A percentile compares a stretch with the other conserved stretches of the same genome.
phyloP scores from a whole-genome alignment of 2,113 vertebrate genomes.

The Cebus imitator region DNA sequence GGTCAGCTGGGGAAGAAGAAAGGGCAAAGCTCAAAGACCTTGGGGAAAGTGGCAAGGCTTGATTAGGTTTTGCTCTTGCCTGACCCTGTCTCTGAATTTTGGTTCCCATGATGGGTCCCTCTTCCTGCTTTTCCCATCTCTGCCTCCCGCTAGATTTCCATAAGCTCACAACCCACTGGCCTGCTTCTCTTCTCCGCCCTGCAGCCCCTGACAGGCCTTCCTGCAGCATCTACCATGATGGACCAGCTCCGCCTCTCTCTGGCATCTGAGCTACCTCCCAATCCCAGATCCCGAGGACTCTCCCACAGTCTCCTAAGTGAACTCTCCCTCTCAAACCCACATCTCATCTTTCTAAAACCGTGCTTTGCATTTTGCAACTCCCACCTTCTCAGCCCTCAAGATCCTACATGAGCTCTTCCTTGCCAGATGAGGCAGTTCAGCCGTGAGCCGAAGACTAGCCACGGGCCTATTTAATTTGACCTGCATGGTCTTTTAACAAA shows the following conservation, averaged over 20 bases:
- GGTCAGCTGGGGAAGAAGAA: neutral
- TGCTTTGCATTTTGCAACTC: neutral
- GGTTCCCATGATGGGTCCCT: neutral
- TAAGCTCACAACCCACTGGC: neutral
- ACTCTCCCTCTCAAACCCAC: neutral
- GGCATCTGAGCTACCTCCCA: neutral
- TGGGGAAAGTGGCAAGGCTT: neutral
- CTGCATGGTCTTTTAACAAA: neutral
- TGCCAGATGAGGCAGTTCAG: neutral
- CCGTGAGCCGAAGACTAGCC: neutral
- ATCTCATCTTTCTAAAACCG: neutral
- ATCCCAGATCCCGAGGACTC: neutral
- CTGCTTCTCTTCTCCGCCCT: neutral
- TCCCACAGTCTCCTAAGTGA: neutral
- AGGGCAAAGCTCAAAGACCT: neutral
- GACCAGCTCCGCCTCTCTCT: neutral
- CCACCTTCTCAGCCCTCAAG: neutral
- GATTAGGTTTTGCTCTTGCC: neutral
- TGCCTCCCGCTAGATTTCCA: neutral
- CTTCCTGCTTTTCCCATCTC: too few species aligned
- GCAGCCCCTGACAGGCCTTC: too few species aligned
- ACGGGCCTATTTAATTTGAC: neutral
- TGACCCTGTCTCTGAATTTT: neutral
- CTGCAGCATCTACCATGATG: neutral
- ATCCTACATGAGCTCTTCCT: neutral